Conservation (phyloP, 1,140 invertebrate species). For the Galleria mellonella region DNA sequence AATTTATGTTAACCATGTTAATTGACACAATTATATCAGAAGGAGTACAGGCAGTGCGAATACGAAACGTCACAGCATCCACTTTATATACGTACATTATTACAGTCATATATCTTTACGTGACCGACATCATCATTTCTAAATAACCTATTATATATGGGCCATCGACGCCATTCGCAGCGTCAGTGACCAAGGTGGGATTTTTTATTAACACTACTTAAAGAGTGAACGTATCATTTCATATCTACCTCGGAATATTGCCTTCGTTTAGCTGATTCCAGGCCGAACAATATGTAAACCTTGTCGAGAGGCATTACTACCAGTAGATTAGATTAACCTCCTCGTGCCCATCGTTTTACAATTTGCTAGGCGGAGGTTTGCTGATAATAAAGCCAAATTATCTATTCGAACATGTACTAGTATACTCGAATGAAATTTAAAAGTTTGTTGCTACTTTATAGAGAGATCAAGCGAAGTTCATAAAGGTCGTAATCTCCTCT, state of each 20-base stretch:
- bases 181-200: slow-evolving; percentile 52
- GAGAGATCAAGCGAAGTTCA: slow-evolving; percentile 1
- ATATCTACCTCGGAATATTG: slow-evolving; percentile 16
- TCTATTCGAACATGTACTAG: neutral
- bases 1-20: too few species aligned
- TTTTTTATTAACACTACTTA: slow-evolving; percentile 32
- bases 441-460: neutral
- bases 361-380: neutral
- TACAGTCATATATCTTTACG: slow-evolving; percentile 39
- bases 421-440: neutral
- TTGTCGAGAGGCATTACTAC: neutral
- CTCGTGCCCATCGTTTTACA: neutral
- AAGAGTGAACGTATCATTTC: slow-evolving; percentile 24
- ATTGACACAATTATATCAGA: slow-evolving; percentile 60
- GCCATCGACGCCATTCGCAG: slow-evolving; percentile 21
- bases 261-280: slow-evolving; percentile 4
- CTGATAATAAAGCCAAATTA: slow-evolving; percentile 1
- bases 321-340: neutral
- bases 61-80: slow-evolving; percentile 60
- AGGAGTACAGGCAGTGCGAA: slow-evolving; percentile 53
- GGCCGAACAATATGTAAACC: neutral
- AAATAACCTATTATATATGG: slow-evolving; percentile 38
- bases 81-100: slow-evolving; percentile 58
- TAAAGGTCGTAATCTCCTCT: neutral
- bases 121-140: slow-evolving; percentile 40